Base-by-base conservation (phyloP, 2,797 vertebrate genomes). In the Taeniopygia guttata region DNA sequence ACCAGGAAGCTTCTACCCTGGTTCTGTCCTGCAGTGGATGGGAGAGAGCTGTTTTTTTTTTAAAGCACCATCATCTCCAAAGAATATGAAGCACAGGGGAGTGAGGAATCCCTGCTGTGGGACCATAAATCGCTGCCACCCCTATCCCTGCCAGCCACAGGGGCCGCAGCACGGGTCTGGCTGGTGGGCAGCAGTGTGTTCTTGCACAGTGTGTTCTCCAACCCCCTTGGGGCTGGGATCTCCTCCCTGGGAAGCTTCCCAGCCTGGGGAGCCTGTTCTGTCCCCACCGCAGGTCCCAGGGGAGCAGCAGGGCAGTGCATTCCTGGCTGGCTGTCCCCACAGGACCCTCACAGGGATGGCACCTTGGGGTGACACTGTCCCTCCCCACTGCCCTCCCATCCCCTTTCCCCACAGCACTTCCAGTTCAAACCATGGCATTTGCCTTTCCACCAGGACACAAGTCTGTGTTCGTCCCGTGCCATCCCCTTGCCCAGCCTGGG, bases 1-100 rank as follows among this genome's bases (percentile, higher is more conserved):
- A 34, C 19, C 0, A 0, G 34, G 9, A 67, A 52, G 54, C 22
- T 38, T 70, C 48, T 9, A 10, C 30, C 26, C 1, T 0, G 46
- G 51, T 42, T 67, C 23, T 80, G 51, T 54, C 40, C 72, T 54
- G 8, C 43, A 42, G 32, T 5, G 8, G 25, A 66, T 0, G 1
- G 38, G 27, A 82, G 4, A 67, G 29, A 64, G 26, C 7, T 54
- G 55, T n/a, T 2, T 19, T n/a, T 58, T 58, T 73, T 40, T 2
- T 48, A 62, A 59, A 8, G 22, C 36, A 58, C 9, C 36, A 36
- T 32, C 66, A 40, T 26, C n/a, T 76, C 77, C 58, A 64, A 58
- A 72, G 29, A 66, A 48, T 91, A 66, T n/a, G 13, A 75, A 73
- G 55, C 32, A 46, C 12, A 40, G 21, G 26, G 0, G 0, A 62